These are phyloP conservation scores for Microtus montanus DNA, from an alignment of 2,113 vertebrate species.

Conservation along the genomic window DNA sequence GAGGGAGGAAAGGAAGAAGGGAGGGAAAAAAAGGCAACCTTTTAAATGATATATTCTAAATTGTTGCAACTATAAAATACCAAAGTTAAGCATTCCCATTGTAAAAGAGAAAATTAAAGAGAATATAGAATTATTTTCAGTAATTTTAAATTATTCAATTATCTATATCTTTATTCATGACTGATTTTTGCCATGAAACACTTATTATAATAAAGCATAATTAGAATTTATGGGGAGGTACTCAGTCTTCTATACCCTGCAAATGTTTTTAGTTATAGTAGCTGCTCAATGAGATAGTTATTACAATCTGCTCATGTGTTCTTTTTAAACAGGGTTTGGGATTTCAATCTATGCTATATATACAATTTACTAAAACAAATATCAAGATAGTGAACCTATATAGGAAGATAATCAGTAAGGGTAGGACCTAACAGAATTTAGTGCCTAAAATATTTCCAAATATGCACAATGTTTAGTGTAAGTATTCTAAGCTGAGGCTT, in stretches of 20 bases:
- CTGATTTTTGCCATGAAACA: constrained; percentile 26
- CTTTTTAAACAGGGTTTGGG: constrained; percentile 40
- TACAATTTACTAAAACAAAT: constrained; percentile 56
- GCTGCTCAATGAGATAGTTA: constrained; percentile 26
- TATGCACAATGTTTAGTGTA: constrained; percentile 22
- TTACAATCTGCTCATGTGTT: constrained; percentile 10
- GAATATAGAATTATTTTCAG: constrained; percentile 51
- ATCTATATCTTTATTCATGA: constrained; percentile 47
- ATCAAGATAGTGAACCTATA: constrained; percentile 44
- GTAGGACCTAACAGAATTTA: neutral
- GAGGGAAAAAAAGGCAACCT: too few species aligned
- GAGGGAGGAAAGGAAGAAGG: fast-evolving
- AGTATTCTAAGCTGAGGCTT: constrained; percentile 21
- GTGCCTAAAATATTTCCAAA: neutral
- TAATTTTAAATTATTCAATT: too few species aligned
- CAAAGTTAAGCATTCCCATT: constrained; percentile 26
- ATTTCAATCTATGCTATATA: constrained; percentile 47
- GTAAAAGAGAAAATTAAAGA: neutral
- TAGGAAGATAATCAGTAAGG: constrained; percentile 29
- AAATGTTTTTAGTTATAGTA: constrained; percentile 62
- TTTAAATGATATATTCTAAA: neutral
- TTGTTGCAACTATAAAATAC: constrained; percentile 41
- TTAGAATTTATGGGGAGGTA: constrained; percentile 7
- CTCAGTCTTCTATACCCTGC: neutral
- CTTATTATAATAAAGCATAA: constrained; percentile 53